A percentile compares a stretch with the other conserved stretches of the same genome.
phyloP scores from a whole-genome alignment of 2,113 vertebrate genomes.

The Pipa parva region DNA sequence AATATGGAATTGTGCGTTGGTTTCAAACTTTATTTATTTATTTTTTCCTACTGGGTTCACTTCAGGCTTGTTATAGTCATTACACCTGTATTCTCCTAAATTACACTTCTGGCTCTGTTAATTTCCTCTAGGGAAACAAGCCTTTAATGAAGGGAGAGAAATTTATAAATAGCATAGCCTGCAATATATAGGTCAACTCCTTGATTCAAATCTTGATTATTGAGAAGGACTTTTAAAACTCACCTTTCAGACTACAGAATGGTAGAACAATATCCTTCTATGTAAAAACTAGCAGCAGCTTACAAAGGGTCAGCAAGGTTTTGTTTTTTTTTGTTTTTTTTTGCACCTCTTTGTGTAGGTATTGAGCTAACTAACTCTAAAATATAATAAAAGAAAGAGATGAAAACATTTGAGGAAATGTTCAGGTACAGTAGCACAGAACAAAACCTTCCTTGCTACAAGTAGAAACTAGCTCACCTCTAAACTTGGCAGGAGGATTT shows the following conservation, averaged over 20 bases:
- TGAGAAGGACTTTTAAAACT: not conserved
- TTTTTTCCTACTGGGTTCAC: no score
- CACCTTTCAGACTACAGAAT: not conserved
- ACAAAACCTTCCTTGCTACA: conserved; percentile 28
- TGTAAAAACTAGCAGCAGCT: conserved; percentile 4
- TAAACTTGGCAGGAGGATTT: conserved; percentile 16
- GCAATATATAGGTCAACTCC: no score
- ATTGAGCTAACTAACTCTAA: conserved; percentile 11
- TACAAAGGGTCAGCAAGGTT: conserved; percentile 9
- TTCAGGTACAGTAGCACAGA: conserved; percentile 27
- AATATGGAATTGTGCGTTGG: no score
- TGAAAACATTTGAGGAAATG: conserved; percentile 4
- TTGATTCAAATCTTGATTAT: conserved; percentile 6
- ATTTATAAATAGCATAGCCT: not conserved
- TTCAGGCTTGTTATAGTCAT: no score
- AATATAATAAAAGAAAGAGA: conserved; percentile 15
- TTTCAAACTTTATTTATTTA: no score
- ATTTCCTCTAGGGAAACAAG: not conserved
- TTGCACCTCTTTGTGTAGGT: conserved; percentile 2
- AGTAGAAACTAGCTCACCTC: conserved; percentile 13
- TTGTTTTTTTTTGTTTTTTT: conserved; percentile 7
- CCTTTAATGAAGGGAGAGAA: not conserved
- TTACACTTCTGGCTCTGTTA: no score
- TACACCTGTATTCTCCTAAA: no score
- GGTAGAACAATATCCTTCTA: conserved; percentile 4